phyloP scores from a whole-genome alignment of 2,113 vertebrate genomes.

The Apeltes quadracus region DNA sequence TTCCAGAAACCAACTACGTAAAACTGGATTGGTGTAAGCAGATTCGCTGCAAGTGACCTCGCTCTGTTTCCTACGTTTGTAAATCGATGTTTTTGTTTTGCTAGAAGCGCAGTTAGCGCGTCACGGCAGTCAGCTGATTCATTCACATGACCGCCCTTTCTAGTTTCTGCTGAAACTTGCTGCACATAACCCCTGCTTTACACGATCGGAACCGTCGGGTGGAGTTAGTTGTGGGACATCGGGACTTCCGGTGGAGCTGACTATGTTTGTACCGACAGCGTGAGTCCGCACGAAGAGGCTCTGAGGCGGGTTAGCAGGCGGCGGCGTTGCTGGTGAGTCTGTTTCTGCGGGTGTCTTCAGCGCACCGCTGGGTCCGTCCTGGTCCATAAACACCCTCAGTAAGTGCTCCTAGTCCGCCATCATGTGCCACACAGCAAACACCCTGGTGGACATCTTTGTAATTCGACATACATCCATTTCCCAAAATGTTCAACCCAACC shows the following conservation, averaged over 20 bases:
- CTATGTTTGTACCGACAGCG: neutral
- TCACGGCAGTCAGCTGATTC: slow-evolving; percentile 68
- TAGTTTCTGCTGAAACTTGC: neutral
- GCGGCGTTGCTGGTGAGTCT: slow-evolving; percentile 30
- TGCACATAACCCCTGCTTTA: neutral
- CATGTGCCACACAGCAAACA: fast-evolving
- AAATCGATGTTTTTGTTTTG: neutral
- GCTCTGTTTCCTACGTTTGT: neutral
- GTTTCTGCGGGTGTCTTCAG: neutral
- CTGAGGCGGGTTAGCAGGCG: neutral
- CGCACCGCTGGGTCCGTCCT: neutral
- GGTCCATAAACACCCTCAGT: fast-evolving
- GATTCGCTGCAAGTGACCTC: neutral
- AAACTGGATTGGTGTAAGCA: neutral
- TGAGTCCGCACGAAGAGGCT: slow-evolving; percentile 15
- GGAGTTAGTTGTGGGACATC: neutral
- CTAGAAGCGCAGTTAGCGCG: no score
- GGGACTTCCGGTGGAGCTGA: neutral
- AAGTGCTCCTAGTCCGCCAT: neutral
- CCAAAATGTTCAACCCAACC: neutral
- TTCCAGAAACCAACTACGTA: neutral
- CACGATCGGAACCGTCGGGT: neutral
- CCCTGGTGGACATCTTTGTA: neutral
- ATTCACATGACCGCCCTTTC: slow-evolving; percentile 70
- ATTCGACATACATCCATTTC: neutral